phyloP scores from a whole-genome alignment of 2,888 invertebrate genomes.

The Galerucella pusilla region DNA sequence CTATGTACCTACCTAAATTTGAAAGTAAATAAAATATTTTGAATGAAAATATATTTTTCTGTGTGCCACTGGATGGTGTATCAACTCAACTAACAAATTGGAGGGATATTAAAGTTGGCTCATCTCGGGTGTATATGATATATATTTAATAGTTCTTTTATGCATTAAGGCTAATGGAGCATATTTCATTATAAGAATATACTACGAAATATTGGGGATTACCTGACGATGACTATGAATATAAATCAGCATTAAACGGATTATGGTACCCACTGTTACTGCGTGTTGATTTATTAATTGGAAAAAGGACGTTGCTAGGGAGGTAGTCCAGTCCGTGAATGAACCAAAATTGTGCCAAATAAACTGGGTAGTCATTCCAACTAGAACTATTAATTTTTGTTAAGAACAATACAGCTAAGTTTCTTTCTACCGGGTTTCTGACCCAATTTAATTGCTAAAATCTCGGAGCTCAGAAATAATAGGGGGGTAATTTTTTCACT shows the following conservation, averaged over 20 bases:
- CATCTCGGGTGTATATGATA: slow-evolving; percentile 50
- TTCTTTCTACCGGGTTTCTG: too few relatives aligned
- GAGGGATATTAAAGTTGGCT: slow-evolving; percentile 7
- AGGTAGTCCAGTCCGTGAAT: slow-evolving; percentile 2
- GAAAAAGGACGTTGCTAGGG: slow-evolving; percentile 30
- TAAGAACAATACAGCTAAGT: too few relatives aligned
- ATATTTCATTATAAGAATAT: slow-evolving; percentile 50
- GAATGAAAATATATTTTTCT: neutral
- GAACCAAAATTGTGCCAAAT: neutral
- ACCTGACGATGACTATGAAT: slow-evolving; percentile 54
- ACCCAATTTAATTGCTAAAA: too few relatives aligned
- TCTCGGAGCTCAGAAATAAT: too few relatives aligned
- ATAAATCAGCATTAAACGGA: slow-evolving; percentile 56
- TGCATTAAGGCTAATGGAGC: slow-evolving; percentile 49
- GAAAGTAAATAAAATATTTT: neutral
- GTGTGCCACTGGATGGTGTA: slow-evolving; percentile 4
- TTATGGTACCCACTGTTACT: slow-evolving; percentile 39
- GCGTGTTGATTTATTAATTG: slow-evolving; percentile 46
- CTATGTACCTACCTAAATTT: neutral
- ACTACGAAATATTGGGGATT: slow-evolving; percentile 55
- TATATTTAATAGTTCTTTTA: slow-evolving; percentile 54
- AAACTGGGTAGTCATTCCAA: too few relatives aligned
- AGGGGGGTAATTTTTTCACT: too few relatives aligned
- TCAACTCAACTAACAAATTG: slow-evolving; percentile 6
- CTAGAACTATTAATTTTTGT: too few relatives aligned